Evolutionary conservation across 2,797 vertebrate genomes (phyloP).

Genomic region (Gymnocypris eckloni): DNA sequence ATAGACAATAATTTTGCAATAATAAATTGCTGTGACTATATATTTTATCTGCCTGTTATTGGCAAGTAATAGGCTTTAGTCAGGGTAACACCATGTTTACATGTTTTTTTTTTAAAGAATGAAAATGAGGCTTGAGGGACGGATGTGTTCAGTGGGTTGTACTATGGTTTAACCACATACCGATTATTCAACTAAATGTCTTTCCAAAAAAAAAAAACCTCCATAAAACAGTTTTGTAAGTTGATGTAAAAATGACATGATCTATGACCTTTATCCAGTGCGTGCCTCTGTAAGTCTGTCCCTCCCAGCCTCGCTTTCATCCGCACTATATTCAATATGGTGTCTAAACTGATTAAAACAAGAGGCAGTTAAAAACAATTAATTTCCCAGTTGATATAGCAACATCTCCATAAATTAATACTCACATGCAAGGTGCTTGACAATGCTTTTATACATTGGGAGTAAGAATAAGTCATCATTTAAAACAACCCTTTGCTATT

Average conservation of each 20-base stretch:
- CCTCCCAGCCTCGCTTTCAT: background rate
- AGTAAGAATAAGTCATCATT: background rate
- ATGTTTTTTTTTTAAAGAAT: no score
- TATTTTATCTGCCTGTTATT: no score
- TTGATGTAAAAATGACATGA: background rate
- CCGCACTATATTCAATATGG: background rate
- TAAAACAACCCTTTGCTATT: background rate
- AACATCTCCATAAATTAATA: background rate
- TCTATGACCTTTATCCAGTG: background rate
- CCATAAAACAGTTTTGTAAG: background rate
- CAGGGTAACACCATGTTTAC: no score
- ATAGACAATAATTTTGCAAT: no score
- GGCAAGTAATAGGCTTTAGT: no score
- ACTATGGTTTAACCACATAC: background rate
- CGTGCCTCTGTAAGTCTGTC: background rate
- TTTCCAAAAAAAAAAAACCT: background rate
- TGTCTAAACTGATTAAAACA: background rate
- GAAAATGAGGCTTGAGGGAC: no score
- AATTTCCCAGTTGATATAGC: background rate
- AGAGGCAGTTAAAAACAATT: background rate
- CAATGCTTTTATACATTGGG: background rate
- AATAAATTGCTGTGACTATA: no score
- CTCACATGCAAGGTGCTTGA: background rate
- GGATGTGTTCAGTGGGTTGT: no score
- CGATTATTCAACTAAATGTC: background rate